A percentile compares a stretch with the other conserved stretches of the same genome.
Conservation (phyloP, 2,113 vertebrate genomes). For the Onychostoma macrolepis region DNA sequence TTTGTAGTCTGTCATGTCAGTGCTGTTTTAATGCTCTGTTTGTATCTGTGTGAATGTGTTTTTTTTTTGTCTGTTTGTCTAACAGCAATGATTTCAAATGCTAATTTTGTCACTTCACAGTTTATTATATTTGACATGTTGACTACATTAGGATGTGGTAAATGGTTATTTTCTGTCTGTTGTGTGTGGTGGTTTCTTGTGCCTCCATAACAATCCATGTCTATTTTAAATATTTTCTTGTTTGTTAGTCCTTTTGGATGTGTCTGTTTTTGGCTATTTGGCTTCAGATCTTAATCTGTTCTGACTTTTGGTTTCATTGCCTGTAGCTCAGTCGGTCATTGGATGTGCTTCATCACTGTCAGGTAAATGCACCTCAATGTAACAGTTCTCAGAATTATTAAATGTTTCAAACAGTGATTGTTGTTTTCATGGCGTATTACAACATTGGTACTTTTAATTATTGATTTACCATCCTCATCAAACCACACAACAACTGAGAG, state of each 20-base stretch:
- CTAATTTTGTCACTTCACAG: not conserved
- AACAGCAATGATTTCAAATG: too few relatives aligned
- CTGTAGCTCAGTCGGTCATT: not conserved
- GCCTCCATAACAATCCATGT: too few relatives aligned
- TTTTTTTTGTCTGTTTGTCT: too few relatives aligned
- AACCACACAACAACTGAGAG: not conserved
- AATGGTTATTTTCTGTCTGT: too few relatives aligned
- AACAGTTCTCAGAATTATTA: not conserved
- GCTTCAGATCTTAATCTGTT: not conserved
- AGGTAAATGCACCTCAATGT: not conserved
- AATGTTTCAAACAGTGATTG: not conserved
- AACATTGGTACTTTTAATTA: not conserved
- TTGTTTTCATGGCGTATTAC: not conserved
- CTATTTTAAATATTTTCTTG: not conserved
- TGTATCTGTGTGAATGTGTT: too few relatives aligned
- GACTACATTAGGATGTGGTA: not conserved
- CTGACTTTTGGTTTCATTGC: not conserved
- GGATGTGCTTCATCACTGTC: accelerated
- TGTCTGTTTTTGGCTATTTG: not conserved
- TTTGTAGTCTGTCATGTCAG: too few relatives aligned
- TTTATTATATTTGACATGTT: not conserved
- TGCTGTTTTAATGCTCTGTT: too few relatives aligned
- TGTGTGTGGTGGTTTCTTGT: too few relatives aligned
- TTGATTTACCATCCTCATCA: not conserved
- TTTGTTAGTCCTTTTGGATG: not conserved